Base-by-base conservation (phyloP, 2,797 vertebrate species). In the Sylvilagus floridanus region DNA sequence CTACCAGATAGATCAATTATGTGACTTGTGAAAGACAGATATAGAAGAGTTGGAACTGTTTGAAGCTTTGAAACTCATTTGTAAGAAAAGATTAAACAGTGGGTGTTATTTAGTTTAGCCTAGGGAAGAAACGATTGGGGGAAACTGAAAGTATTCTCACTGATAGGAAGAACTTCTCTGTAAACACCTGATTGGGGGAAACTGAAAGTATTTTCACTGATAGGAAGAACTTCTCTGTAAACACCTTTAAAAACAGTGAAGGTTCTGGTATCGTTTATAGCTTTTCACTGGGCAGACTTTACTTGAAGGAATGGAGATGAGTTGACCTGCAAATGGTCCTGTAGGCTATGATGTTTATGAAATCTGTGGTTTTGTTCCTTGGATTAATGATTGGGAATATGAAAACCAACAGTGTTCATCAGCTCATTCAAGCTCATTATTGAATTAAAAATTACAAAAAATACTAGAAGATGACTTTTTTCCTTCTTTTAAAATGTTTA, bases 1-100 rank as follows among this genome's bases (percentile, higher is more conserved):
- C 65, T 17, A 86, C 35, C 37, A 97, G 85, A 94, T 60, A 90
- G 69, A 96, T 88, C 57, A 78, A 86, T 72, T 84, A 73, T 66
- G 82, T 62, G n/a, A 92, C 52, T 95, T 95, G 71, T 75, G 30
- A 96, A 90, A 93, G 17, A 92, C 11, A 91, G 10, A 17, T 37
- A 54, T 22, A 73, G 47, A 85, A 73, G 81, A 91, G 11, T 75
- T 72, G 12, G 11, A 90, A 52, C 21, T 90, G 54, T 81, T 90
- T 50, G 22, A 87, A 93, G 21, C 66, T 88, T 89, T 92, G 30
- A 90, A 92, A 92, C n/a, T 93, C 26, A 71, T 93, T 95, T 89
- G 47, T 86, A 82, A 95, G 12, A 10, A 94, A 96, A 73, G 14
- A 93, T 84, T 96, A 89, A 96, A 96, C 94, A 22, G 6, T n/a